Evolutionary conservation across 2,888 invertebrate species (phyloP).

Genomic region (Agriotes lineatus): DNA sequence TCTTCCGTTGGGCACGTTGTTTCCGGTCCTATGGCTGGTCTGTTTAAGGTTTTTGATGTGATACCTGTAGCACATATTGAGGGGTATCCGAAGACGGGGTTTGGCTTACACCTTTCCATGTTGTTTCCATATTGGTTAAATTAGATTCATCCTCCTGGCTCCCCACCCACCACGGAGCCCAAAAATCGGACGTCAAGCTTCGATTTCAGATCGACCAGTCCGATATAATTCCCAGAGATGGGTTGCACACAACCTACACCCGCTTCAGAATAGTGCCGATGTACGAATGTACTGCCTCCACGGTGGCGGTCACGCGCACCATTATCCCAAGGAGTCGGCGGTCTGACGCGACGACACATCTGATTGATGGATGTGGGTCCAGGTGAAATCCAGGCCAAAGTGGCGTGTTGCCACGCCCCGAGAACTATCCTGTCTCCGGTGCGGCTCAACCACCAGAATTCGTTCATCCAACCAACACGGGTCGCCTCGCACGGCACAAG

Average conservation of each 20-base stretch:
- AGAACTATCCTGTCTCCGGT: not conserved
- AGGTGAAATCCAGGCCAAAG: slow-evolving; percentile 15
- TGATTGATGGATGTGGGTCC: not conserved
- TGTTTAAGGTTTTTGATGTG: too few species aligned
- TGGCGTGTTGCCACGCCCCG: not conserved
- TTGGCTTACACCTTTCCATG: not conserved
- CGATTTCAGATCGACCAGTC: not conserved
- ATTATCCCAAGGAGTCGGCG: not conserved
- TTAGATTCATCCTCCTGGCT: too few species aligned
- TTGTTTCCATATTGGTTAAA: too few species aligned
- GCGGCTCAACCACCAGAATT: slow-evolving; percentile 6
- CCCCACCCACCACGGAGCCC: too few species aligned
- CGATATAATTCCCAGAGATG: not conserved
- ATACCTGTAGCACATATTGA: too few species aligned
- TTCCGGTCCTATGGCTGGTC: too few species aligned
- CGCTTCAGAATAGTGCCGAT: too few species aligned
- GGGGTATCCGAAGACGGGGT: too few species aligned
- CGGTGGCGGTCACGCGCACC: not conserved
- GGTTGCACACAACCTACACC: not conserved
- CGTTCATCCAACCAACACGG: slow-evolving; percentile 5
- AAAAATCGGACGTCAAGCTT: not conserved
- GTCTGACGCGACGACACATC: not conserved
- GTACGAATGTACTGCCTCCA: not conserved
- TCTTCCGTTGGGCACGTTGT: too few species aligned
- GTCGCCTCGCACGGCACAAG: not conserved